Evolutionary conservation across 2,797 vertebrate species (phyloP), one percentile per base, ranked within the genome.

Genomic region (Falco rusticolus): DNA sequence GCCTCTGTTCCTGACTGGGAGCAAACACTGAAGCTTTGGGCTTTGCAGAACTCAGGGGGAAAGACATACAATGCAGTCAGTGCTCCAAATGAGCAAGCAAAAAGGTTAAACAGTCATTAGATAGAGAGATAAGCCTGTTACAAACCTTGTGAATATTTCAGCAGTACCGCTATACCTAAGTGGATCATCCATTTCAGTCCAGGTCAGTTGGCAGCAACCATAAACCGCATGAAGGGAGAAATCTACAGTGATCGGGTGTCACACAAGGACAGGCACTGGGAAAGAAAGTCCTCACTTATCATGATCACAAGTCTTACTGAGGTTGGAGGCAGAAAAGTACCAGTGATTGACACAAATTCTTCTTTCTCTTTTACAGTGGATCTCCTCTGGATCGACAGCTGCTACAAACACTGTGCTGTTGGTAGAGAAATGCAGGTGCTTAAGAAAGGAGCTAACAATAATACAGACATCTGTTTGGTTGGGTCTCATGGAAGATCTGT

Each of bases 391-490:
- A 81, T 47, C 16, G 18, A 41, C 54, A 96, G 28, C 66, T 93
- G 20, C 47, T 74, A 39, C 45, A 57, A 79, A 77, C 76, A 65
- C 4, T 17, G 1, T 63, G 70, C 79, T 83, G 21, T 56, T 57
- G 28, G 29, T 85, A 53, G 50, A 82, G 94, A 94, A 92, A 80
- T 0, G 1, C 39, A 76, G 34, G 50, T 94, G 50, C 69, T 95
- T 94, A 47, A 93, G 95, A 87, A 82, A 70, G 34, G n/a, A 77
- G 54, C 11, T 64, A 91, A 39, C 19, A 16, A 41, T 91, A 65
- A 81, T 65, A 47, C 26, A 88, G 88, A 90, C 76, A 90, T 95
- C 84, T 95, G 89, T 94, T 95, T 87, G 54, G 70, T 48, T 87
- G n/a, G 56, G 39, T 91, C 70, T 96, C 39, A 26, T 94, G 61